These are phyloP conservation scores for Zosterops lateralis DNA, from an alignment of 2,113 vertebrate genomes.

Conservation along the genomic window DNA sequence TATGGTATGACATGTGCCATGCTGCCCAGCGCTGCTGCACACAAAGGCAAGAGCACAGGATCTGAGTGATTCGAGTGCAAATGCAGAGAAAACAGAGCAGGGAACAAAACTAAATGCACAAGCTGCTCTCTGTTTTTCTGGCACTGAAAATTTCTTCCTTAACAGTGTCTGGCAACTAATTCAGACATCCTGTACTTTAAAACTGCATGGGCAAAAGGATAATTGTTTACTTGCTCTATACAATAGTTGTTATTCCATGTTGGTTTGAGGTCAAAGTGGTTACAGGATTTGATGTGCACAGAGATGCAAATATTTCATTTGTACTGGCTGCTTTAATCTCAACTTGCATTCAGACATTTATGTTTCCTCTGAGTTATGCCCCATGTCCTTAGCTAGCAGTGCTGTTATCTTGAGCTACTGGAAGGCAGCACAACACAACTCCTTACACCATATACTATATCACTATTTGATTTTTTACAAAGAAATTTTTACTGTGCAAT, in stretches of 20 bases:
- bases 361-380: not conserved
- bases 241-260: not conserved
- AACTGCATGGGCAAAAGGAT: not conserved
- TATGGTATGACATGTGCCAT: fast-evolving
- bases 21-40: not conserved
- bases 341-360: not conserved
- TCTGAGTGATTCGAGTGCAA: not conserved
- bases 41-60: not conserved
- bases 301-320: not conserved
- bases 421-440: not conserved
- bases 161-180: not conserved
- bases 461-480: not conserved
- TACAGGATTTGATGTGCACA: not conserved
- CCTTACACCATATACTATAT: not conserved
- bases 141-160: not conserved
- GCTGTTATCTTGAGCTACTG: not conserved
- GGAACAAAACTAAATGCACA: not conserved
- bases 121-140: not conserved
- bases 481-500: not conserved
- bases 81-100: not conserved
- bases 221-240: not conserved
- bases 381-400: not conserved
- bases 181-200: not conserved
- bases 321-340: not conserved
- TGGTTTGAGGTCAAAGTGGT: not conserved